Percentiles rank a stretch among this genome's conserved stretches.
These are phyloP conservation scores for Acronicta alni DNA, from an alignment of 2,888 invertebrate genomes.

Conservation along the genomic window DNA sequence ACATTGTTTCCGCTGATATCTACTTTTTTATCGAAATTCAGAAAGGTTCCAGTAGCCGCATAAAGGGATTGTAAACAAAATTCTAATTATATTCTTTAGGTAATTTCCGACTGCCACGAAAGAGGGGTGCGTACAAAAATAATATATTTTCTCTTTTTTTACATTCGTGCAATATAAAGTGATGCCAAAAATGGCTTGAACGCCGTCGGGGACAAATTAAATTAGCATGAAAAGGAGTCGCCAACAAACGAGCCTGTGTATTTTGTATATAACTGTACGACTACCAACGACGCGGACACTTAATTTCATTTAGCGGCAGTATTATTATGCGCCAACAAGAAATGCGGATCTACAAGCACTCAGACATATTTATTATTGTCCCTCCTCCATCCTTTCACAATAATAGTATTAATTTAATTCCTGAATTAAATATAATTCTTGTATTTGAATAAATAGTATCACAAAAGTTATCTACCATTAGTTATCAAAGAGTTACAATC, in stretches of 20 bases:
- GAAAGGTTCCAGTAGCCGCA: constrained; percentile 5
- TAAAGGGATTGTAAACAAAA: constrained; percentile 16
- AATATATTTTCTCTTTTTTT: constrained; percentile 42
- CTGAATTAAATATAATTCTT: constrained; percentile 11
- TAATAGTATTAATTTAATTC: constrained; percentile 23
- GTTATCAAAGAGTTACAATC: neutral
- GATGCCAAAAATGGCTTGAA: constrained; percentile 49
- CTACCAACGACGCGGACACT: constrained; percentile 42
- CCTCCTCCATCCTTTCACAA: constrained; percentile 2
- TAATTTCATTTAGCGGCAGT: constrained; percentile 65
- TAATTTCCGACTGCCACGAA: constrained; percentile 25
- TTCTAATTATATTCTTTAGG: constrained; percentile 30
- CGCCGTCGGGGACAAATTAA: constrained; percentile 67
- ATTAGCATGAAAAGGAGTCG: constrained; percentile 71
- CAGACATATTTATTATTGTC: constrained; percentile 47
- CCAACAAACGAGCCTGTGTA: constrained; percentile 66
- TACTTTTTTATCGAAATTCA: neutral
- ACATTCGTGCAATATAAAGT: constrained; percentile 54
- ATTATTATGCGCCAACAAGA: constrained; percentile 58
- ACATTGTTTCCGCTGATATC: constrained; percentile 9
- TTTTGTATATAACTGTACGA: constrained; percentile 57
- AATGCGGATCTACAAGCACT: constrained; percentile 30
- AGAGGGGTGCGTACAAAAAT: constrained; percentile 33
- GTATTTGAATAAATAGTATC: neutral
- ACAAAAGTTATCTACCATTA: neutral